These are phyloP conservation scores for Morelia viridis DNA, from an alignment of 2,797 vertebrate species.

Conservation along the genomic window DNA sequence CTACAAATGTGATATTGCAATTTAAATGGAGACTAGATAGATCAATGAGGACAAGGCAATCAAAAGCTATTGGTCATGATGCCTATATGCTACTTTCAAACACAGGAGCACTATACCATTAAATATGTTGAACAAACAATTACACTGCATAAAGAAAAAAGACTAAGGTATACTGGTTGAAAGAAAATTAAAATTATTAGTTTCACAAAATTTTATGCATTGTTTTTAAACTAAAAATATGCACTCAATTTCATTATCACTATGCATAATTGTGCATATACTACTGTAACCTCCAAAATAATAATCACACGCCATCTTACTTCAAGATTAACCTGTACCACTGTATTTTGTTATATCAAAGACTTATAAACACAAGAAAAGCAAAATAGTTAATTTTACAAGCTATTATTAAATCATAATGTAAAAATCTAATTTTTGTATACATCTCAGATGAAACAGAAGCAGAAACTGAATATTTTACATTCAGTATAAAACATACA, in stretches of 20 bases:
- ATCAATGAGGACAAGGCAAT: not conserved
- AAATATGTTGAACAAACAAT: not conserved
- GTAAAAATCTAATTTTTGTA: constrained; percentile 32
- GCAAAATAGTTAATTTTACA: constrained; percentile 35
- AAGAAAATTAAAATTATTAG: not conserved
- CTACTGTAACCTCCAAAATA: not conserved
- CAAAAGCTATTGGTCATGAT: not conserved
- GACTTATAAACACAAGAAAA: constrained; percentile 24
- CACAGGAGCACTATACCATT: not conserved
- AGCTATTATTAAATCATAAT: constrained; percentile 25
- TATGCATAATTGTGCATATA: not conserved
- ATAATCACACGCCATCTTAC: not conserved
- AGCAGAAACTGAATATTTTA: constrained; percentile 7
- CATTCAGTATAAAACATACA: constrained; percentile 22
- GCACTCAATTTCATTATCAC: not conserved
- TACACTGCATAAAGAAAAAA: too few relatives aligned
- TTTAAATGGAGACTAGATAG: not conserved
- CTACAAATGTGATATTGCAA: not conserved
- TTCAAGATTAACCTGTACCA: constrained; percentile 15
- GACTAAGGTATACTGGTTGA: not conserved
- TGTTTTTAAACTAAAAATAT: not conserved
- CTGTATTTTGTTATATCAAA: constrained; percentile 33
- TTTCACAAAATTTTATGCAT: not conserved
- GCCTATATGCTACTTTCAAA: not conserved
- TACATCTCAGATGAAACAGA: constrained; percentile 28